Evolutionary conservation across 2,113 vertebrate genomes (phyloP), one percentile per base, ranked within the genome.

Genomic region (Microtus ochrogaster): DNA sequence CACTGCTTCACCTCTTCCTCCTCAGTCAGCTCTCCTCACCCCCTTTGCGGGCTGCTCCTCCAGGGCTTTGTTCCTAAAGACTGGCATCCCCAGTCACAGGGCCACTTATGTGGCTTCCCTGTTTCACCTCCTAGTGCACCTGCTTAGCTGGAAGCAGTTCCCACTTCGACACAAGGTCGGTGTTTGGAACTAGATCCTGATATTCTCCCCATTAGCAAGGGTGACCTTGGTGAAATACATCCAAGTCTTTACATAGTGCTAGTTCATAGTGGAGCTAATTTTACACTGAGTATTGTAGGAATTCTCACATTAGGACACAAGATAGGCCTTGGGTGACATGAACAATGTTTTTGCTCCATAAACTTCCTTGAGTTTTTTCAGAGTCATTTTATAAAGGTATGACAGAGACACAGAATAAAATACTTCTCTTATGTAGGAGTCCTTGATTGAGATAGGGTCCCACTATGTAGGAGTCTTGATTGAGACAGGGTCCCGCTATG

Each of bases 81-180:
- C 2, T n/a, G 39, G 17, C 17, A 22, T 16, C 41, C 73, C 21
- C 58, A 78, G 33, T 21, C 44, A 74, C 26, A 26, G 41, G 36
- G n/a, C 58, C 79, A 85, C 1, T 17, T 47, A 33, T 30, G 10
- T 36, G 11, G 41, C 49, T 83, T 16, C n/a, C 13, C 77, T 41
- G 36, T 14, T 41, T 76, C n/a, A n/a, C 26, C n/a, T 65, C 61
- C 47, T 17, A 17, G 3, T 16, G 70, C 16, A 63, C 24, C 36
- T 30, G 5, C 47, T 68, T 16, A 9, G 7, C 16, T 33, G 49
- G 89, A 92, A 81, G 58, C 47, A 70, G 30, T 65, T 26, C 74
- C 63, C 47, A 2, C 33, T 0, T 0, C 39, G 14, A 33, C n/a
- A 9, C 28, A 11, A 26, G 21, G 13, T 28, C 47, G 5, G 61